Base-by-base conservation (phyloP, 2,797 vertebrate genomes). In the Gallinago solitaria region DNA sequence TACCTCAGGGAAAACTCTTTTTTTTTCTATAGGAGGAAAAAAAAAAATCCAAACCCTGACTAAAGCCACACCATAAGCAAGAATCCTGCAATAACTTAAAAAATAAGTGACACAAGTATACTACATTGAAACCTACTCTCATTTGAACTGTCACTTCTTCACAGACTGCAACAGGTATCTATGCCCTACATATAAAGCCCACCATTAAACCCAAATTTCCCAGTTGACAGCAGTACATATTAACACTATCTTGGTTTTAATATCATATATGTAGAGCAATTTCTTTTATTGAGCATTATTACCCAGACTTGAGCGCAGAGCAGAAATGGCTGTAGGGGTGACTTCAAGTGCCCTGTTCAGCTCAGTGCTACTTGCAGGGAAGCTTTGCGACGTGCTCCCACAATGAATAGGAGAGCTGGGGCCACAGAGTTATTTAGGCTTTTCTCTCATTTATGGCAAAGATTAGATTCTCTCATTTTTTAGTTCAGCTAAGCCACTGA, bases 381-480 rank as follows among this genome's bases (percentile, higher is more conserved):
- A 81, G 21, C 20, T 74, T 30, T 71, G 41, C 1, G 0, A 71
- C 0, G 4, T 16, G 35, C 20, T 73, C 15, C 51, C 60, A 32
- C 13, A 37, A 45, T 0, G 0, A 54, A 25, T 0, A 30, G 37
- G 27, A 48, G 28, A 69, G 35, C 33, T 20, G 37, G 43, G 71
- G 45, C 7, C 60, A 50, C 8, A 14, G 60, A 87, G 28, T 63
- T 79, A 81, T 73, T 85, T 15, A 35, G 43, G 79, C 5, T 94
- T 84, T 87, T 75, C 47, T 83, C 50, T 78, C 33, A 69, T 68
- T 93, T 76, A 77, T 18, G 14, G 63, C 56, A 87, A 90, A 90
- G 19, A 85, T 32, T 12, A 23, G 19, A 57, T 32, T 48, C 12
- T 35, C 25, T 79, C 18, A 9, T 45, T 79, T 68, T 43, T 48